These are phyloP conservation scores for Ephialtes manifestator DNA, from an alignment of 2,888 invertebrate genomes.

Conservation along the genomic window DNA sequence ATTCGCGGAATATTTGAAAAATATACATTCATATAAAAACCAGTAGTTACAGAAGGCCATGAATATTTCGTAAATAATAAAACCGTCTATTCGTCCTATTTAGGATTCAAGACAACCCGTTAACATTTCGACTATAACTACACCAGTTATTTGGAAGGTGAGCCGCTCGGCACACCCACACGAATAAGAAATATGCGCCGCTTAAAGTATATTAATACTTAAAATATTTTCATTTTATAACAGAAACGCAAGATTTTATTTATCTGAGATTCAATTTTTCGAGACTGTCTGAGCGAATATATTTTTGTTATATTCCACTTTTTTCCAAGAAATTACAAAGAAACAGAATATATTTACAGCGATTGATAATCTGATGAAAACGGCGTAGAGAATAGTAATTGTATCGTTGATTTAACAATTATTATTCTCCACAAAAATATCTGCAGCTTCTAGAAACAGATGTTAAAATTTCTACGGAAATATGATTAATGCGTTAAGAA, in stretches of 20 bases:
- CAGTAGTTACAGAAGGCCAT: background rate
- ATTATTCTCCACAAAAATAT: no score
- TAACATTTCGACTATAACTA: slow-evolving; percentile 11
- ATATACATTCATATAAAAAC: background rate
- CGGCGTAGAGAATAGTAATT: no score
- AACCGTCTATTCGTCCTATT: slow-evolving; percentile 4
- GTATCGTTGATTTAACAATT: no score
- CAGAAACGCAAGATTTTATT: background rate
- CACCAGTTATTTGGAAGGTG: slow-evolving; percentile 36
- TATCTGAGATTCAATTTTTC: background rate
- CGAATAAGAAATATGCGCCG: slow-evolving; percentile 3
- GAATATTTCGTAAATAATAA: slow-evolving; percentile 23
- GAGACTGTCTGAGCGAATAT: background rate
- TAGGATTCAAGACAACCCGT: slow-evolving; percentile 39
- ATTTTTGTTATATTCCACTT: background rate
- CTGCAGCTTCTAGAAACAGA: no score
- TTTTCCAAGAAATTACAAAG: background rate
- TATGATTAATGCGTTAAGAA: no score
- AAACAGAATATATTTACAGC: no score
- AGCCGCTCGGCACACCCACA: slow-evolving; percentile 5
- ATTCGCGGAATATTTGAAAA: slow-evolving; percentile 57
- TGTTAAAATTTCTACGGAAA: no score
- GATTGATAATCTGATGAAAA: background rate
- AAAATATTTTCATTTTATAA: background rate
- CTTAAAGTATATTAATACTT: background rate